Evolutionary conservation across 1,140 invertebrate genomes (phyloP), one percentile per base, ranked within the genome.

Genomic region (Sminthurides bifidus): DNA sequence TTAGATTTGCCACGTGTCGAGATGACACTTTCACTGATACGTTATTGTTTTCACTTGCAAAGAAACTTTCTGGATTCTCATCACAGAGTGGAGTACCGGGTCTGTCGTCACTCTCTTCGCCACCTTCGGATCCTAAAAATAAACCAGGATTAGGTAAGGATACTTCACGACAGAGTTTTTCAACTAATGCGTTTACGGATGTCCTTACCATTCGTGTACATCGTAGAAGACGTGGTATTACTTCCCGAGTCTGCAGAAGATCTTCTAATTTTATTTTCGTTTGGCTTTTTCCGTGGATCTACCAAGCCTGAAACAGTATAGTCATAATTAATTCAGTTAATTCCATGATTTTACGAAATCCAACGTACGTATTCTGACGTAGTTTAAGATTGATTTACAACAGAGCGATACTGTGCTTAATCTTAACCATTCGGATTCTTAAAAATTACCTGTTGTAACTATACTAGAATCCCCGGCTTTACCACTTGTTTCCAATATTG

Each of bases 1-100:
- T 45, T 50, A 41, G 60, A 58, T 29, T 64, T 63, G 43, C 64
- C 51, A 56, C 37, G 23, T 60, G 52, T 48, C 56, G 50, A 29
- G 23, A n/a, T n/a, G n/a, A n/a, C n/a, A n/a, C n/a, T n/a, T n/a
- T n/a, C n/a, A 26, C 6, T 26, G 45, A 48, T 48, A 12, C 12
- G 23, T 35, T 52, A 43, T 43, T 46, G 19, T 54, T 38, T 41
- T 52, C 48, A 48, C 26, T 52, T n/a, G 35, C 24, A 50, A 31
- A 21, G 33, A 56, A 60, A 41, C 82, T 83, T 65, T 87, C 85
- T 1, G 84, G 85, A 33, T 81, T 72, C 66, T 90, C 87, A 70
- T 89, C 86, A 60, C 84, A 84, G 19, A 89, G 71, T 10, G 87
- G 86, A 5, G 86, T 89, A 10, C 85, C 85, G 4, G 86, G 84